A percentile compares a stretch with the other conserved stretches of the same genome.
These are phyloP conservation scores for Sebastes elongatus DNA, from an alignment of 2,797 vertebrate species.

Conservation along the genomic window DNA sequence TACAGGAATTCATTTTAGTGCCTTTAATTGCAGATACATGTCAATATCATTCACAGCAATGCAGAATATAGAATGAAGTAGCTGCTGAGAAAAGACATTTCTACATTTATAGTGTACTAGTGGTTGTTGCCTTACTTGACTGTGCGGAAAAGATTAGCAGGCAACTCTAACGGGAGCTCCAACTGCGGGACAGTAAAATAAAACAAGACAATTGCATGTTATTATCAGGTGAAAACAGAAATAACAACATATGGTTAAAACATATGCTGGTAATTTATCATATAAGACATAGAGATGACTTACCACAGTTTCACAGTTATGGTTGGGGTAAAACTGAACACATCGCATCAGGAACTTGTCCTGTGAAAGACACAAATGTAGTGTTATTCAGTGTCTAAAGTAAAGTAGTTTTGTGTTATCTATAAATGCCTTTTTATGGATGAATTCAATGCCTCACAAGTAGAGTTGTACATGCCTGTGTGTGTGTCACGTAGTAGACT, in stretches of 20 bases:
- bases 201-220: neutral
- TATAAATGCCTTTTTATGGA: neutral
- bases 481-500: constrained; percentile 86
- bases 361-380: constrained; percentile 46
- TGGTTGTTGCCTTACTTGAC: constrained; percentile 72
- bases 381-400: neutral
- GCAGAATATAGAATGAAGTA: neutral
- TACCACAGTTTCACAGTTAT: constrained; percentile 88
- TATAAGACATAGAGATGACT: constrained; percentile 32
- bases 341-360: constrained; percentile 88
- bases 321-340: constrained; percentile 89
- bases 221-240: no score
- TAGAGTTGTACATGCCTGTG: neutral
- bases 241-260: neutral
- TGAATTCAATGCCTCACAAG: neutral
- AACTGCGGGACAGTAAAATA: constrained; percentile 79
- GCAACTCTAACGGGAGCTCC: constrained; percentile 83
- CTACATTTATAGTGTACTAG: neutral
- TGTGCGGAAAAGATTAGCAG: constrained; percentile 62
- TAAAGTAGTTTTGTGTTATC: neutral
- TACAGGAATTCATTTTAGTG: neutral
- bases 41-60: neutral
- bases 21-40: neutral
- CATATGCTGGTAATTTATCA: neutral
- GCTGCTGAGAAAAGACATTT: neutral